phyloP scores from a whole-genome alignment of 1,140 invertebrate species.

The Papilio glaucus region DNA sequence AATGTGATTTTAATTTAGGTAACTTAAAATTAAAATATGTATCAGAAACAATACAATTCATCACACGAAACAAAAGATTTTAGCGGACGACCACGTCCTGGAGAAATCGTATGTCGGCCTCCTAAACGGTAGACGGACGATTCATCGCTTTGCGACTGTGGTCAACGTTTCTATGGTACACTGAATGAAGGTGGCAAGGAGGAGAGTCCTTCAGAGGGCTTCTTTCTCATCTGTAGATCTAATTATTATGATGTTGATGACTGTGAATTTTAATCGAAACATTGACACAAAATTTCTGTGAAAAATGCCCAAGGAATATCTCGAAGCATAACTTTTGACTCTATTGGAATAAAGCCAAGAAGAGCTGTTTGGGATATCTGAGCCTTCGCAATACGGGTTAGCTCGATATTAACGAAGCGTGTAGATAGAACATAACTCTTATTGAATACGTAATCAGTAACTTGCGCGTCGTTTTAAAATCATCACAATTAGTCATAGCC shows the following conservation, averaged over 20 bases:
- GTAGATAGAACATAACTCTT: slow-evolving; percentile 9
- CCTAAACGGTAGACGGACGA: too few species aligned
- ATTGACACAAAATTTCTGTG: neutral
- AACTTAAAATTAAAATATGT: too few species aligned
- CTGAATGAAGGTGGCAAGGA: too few species aligned
- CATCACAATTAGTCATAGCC: neutral
- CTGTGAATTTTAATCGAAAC: neutral
- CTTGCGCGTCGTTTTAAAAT: neutral
- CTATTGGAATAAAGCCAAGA: slow-evolving; percentile 7
- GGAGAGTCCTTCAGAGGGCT: neutral
- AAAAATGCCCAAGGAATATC: neutral
- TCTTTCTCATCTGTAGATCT: too few species aligned
- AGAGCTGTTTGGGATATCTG: slow-evolving; percentile 6
- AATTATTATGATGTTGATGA: neutral
- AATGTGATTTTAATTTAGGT: too few species aligned
- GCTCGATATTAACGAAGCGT: slow-evolving; percentile 16
- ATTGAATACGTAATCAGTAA: neutral
- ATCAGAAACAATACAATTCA: too few species aligned
- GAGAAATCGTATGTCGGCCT: too few species aligned
- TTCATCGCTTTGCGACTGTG: too few species aligned
- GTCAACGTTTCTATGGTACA: too few species aligned
- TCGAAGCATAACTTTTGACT: slow-evolving; percentile 1
- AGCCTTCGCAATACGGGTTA: slow-evolving; percentile 1
- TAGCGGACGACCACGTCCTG: too few species aligned
- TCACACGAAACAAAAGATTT: too few species aligned